Evolutionary conservation across 2,888 invertebrate species (phyloP).

Genomic region (Aelia acuminata): DNA sequence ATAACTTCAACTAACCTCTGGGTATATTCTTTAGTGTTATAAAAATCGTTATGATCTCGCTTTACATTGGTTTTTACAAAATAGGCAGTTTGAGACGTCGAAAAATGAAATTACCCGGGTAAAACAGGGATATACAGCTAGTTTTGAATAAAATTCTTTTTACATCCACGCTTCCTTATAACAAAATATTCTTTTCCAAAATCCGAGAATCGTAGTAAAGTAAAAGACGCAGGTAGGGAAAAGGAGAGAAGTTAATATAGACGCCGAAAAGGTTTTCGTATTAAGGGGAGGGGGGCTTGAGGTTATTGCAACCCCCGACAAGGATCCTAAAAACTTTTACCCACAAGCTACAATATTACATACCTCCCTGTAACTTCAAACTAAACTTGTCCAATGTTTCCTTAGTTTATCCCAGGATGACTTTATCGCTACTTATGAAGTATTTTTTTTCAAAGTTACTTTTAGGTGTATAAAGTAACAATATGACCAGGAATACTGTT

Average conservation of each 20-base stretch:
- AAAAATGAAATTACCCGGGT: too few relatives aligned
- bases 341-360: neutral
- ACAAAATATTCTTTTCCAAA: neutral
- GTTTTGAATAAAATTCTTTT: too few relatives aligned
- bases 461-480: too few relatives aligned
- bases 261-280: neutral
- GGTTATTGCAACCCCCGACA: neutral
- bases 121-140: too few relatives aligned
- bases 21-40: too few relatives aligned
- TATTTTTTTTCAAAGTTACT: neutral
- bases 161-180: neutral
- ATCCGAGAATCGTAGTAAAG: neutral
- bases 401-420: too few relatives aligned
- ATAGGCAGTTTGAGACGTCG: too few relatives aligned
- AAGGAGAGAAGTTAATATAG: constrained; percentile 1
- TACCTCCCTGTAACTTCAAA: neutral
- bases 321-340: neutral
- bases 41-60: too few relatives aligned
- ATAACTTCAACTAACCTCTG: too few relatives aligned
- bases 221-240: neutral
- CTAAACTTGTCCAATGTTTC: neutral
- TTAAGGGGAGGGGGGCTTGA: neutral
- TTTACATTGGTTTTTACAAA: too few relatives aligned
- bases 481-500: too few relatives aligned
- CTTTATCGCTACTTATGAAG: neutral